These are phyloP conservation scores for Semnornis frantzii DNA, from an alignment of 2,113 vertebrate genomes.

Conservation along the genomic window DNA sequence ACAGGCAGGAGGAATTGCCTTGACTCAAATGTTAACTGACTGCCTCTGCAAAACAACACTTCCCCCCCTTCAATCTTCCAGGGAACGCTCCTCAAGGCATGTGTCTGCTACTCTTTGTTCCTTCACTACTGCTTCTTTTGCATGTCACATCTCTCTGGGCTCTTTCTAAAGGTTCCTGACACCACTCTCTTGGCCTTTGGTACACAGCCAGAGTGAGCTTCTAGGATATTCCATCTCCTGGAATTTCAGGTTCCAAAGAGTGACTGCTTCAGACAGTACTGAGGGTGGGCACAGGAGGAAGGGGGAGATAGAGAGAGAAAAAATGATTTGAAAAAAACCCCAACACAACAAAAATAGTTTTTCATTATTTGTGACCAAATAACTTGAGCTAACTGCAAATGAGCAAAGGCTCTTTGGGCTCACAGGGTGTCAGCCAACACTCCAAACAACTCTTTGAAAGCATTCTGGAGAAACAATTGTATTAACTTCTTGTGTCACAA, in stretches of 20 bases:
- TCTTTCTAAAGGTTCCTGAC: not conserved
- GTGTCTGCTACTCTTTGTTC: not conserved
- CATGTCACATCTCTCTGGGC: not conserved
- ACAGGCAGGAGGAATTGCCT: not conserved
- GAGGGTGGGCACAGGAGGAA: not conserved
- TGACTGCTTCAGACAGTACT: not conserved
- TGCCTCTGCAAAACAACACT: not conserved
- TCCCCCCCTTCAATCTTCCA: not conserved
- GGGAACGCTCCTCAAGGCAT: not conserved
- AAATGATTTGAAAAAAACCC: not conserved
- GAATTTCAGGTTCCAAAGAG: not conserved
- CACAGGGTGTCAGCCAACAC: not conserved
- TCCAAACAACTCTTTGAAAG: fast-evolving
- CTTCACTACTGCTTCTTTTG: not conserved
- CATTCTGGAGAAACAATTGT: not conserved
- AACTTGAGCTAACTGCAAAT: not conserved
- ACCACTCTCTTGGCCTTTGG: not conserved
- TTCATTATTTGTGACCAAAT: not conserved
- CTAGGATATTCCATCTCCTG: not conserved
- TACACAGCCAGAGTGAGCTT: not conserved
- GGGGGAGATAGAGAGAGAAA: not conserved
- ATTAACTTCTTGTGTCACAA: not conserved
- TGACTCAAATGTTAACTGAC: not conserved
- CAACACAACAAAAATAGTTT: not conserved
- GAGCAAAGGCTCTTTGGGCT: not conserved